Evolutionary conservation across 2,113 vertebrate species (phyloP).

Genomic region (Origma solitaria): DNA sequence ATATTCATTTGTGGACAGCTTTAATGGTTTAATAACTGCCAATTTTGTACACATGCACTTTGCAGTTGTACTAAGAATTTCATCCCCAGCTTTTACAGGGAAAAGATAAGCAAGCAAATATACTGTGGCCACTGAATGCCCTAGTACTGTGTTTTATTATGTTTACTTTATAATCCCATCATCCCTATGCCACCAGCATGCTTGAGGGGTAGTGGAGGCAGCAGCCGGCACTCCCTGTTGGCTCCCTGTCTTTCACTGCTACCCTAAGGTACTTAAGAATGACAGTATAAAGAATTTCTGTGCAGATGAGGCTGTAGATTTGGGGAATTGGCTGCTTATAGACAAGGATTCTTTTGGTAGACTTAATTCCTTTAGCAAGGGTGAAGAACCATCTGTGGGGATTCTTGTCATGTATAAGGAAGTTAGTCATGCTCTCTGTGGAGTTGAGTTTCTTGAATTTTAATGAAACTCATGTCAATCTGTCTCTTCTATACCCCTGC

Average conservation of each 20-base stretch:
- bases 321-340: constrained; percentile 75
- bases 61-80: constrained; percentile 59
- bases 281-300: constrained; percentile 82
- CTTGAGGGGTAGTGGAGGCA: constrained; percentile 74
- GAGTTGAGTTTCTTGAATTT: constrained; percentile 77
- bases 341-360: constrained; percentile 73
- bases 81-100: constrained; percentile 18
- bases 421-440: constrained; percentile 73
- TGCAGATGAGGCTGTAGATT: constrained; percentile 78
- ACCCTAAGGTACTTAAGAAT: constrained; percentile 79
- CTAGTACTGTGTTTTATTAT: constrained; percentile 72
- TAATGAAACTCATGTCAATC: constrained; percentile 77
- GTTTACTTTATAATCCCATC: constrained; percentile 79
- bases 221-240: constrained; percentile 62
- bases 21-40: constrained; percentile 68
- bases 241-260: constrained; percentile 74
- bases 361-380: constrained; percentile 76
- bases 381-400: constrained; percentile 74
- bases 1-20: constrained; percentile 30
- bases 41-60: constrained; percentile 39
- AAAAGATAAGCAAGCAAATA: constrained; percentile 64
- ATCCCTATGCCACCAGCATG: constrained; percentile 69
- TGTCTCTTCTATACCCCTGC: constrained; percentile 60
- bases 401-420: constrained; percentile 77
- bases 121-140: constrained; percentile 59